phyloP scores from a whole-genome alignment of 2,113 vertebrate genomes.

The Probosciger aterrimus region DNA sequence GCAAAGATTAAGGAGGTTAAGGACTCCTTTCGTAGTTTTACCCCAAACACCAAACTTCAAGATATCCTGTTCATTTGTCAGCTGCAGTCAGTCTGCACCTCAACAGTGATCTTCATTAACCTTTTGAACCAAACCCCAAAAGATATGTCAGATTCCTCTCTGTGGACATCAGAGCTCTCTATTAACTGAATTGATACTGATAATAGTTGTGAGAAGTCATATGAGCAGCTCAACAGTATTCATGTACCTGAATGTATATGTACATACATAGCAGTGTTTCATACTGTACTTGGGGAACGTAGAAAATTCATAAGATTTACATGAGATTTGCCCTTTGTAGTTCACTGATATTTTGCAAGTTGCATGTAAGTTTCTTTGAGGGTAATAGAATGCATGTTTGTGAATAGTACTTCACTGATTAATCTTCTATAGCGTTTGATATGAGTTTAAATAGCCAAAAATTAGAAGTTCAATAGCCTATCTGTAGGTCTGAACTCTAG shows the following conservation, averaged over 20 bases:
- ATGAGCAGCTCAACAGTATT: neutral
- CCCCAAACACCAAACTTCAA: neutral
- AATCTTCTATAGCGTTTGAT: neutral
- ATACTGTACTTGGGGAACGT: neutral
- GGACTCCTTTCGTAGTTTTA: neutral
- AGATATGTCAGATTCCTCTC: neutral
- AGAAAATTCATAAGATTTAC: neutral
- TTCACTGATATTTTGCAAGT: neutral
- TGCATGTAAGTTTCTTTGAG: neutral
- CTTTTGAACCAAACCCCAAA: neutral
- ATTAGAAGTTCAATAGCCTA: neutral
- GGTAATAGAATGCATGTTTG: neutral
- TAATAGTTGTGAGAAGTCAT: neutral
- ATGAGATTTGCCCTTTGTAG: neutral
- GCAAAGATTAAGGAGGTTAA: neutral
- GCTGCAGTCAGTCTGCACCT: neutral
- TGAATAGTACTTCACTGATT: neutral
- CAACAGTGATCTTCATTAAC: neutral
- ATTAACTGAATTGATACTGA: neutral
- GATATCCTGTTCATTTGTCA: neutral
- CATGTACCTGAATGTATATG: neutral
- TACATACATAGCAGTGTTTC: neutral
- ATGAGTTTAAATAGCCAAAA: neutral
- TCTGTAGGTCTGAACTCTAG: neutral
- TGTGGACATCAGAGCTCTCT: neutral